A percentile compares a stretch with the other conserved stretches of the same genome.
Evolutionary conservation across 2,797 vertebrate species (phyloP).

Genomic region (Lycodopsis pacificus): DNA sequence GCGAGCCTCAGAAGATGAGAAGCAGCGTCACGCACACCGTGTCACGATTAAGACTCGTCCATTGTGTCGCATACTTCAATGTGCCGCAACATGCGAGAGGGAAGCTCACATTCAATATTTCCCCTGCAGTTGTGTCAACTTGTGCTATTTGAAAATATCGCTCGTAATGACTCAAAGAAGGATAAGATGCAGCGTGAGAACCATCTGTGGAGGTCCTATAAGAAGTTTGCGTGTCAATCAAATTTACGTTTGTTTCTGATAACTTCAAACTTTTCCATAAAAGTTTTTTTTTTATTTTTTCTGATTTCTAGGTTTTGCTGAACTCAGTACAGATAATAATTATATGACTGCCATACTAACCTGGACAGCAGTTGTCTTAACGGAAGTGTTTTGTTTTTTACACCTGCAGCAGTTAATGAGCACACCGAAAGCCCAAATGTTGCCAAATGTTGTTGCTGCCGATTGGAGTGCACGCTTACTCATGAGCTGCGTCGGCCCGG

Average conservation of each 20-base stretch:
- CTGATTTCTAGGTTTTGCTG: no score
- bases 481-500: slow-evolving; percentile 36
- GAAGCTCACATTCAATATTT: not conserved
- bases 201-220: not conserved
- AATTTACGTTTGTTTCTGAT: no score
- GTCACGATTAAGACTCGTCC: not conserved
- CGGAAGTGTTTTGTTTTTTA: not conserved
- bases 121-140: not conserved
- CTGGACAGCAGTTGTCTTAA: not conserved
- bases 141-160: not conserved
- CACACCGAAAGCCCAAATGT: slow-evolving; percentile 5
- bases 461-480: slow-evolving; percentile 31
- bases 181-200: not conserved
- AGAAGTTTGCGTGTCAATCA: not conserved
- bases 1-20: not conserved
- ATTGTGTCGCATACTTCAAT: not conserved
- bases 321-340: not conserved
- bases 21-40: not conserved
- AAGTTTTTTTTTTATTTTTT: no score
- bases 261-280: not conserved
- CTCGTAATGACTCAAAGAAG: not conserved
- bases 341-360: not conserved
- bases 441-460: slow-evolving; percentile 22
- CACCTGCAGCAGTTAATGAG: slow-evolving; percentile 11
- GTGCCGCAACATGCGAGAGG: not conserved